Percentiles rank a stretch among this genome's conserved stretches.
Evolutionary conservation across 1,140 invertebrate genomes (phyloP).

Genomic region (Bombyx mandarina): DNA sequence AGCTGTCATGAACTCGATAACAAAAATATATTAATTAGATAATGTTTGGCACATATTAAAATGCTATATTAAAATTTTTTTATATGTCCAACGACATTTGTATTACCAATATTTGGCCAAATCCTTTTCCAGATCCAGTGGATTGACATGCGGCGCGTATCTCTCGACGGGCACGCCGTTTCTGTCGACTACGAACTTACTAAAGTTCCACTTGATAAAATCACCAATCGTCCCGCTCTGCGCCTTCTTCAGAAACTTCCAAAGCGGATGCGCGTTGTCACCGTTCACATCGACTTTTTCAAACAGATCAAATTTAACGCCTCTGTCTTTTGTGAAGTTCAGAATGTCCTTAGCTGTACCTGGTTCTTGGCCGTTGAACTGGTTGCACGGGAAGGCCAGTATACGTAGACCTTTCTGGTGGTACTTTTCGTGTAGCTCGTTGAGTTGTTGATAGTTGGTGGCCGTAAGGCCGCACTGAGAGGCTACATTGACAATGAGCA

Average conservation of each 20-base stretch:
- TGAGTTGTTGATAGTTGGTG: slow-evolving; percentile 84
- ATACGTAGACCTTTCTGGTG: slow-evolving; percentile 76
- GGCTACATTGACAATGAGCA: slow-evolving; percentile 90
- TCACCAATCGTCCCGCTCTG: slow-evolving; percentile 81
- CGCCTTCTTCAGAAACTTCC: slow-evolving; percentile 75
- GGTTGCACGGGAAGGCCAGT: slow-evolving; percentile 94
- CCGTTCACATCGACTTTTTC: slow-evolving; percentile 91
- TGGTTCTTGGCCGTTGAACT: slow-evolving; percentile 90
- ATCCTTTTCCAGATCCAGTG: slow-evolving; percentile 57
- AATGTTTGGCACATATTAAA: no score
- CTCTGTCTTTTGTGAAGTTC: slow-evolving; percentile 78
- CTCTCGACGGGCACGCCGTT: slow-evolving; percentile 88
- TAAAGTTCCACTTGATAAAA: slow-evolving; percentile 97
- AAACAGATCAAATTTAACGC: slow-evolving; percentile 86
- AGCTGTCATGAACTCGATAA: no score
- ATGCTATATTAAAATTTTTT: no score
- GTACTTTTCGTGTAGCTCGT: slow-evolving; percentile 81
- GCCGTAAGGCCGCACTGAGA: slow-evolving; percentile 89
- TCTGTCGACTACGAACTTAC: slow-evolving; percentile 93
- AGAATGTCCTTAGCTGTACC: slow-evolving; percentile 81
- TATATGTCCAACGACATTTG: no score
- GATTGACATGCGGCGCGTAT: slow-evolving; percentile 83
- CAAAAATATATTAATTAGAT: no score
- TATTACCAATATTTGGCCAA: slow-evolving; percentile 39
- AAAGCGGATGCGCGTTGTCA: slow-evolving; percentile 87